phyloP scores from a whole-genome alignment of 2,888 invertebrate species.

The Drosophila neonasuta region DNA sequence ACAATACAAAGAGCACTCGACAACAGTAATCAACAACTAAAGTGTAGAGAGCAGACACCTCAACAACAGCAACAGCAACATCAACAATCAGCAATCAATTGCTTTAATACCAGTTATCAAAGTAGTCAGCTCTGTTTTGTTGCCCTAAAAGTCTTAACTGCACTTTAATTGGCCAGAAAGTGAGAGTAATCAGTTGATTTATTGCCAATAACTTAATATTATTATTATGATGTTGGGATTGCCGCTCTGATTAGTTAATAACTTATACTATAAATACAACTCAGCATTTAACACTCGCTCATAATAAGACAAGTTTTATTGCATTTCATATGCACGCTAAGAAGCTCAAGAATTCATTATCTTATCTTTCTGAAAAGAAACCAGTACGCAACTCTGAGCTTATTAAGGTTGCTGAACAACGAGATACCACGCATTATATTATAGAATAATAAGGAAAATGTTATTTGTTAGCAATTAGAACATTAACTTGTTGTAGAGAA shows the following conservation, averaged over 20 bases:
- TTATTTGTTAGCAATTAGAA: too few species aligned
- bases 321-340: conserved; percentile 13
- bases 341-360: conserved; percentile 11
- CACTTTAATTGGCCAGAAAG: conserved; percentile 6
- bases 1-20: too few species aligned
- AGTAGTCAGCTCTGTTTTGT: background rate
- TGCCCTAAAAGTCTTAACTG: background rate
- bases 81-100: conserved; percentile 1
- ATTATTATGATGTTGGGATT: conserved; percentile 7
- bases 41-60: background rate
- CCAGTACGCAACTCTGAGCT: too few species aligned
- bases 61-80: background rate
- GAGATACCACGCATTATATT: background rate
- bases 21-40: too few species aligned
- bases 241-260: conserved; percentile 22
- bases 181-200: conserved; percentile 15
- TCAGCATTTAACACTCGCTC: conserved; percentile 6
- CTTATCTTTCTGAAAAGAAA: background rate
- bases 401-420: background rate
- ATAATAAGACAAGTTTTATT: conserved; percentile 18
- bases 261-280: conserved; percentile 1
- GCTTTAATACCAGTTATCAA: background rate
- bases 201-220: conserved; percentile 15
- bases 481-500: too few species aligned
- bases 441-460: too few species aligned